Conservation (phyloP, 2,113 vertebrate genomes). For the Aegithalos caudatus region DNA sequence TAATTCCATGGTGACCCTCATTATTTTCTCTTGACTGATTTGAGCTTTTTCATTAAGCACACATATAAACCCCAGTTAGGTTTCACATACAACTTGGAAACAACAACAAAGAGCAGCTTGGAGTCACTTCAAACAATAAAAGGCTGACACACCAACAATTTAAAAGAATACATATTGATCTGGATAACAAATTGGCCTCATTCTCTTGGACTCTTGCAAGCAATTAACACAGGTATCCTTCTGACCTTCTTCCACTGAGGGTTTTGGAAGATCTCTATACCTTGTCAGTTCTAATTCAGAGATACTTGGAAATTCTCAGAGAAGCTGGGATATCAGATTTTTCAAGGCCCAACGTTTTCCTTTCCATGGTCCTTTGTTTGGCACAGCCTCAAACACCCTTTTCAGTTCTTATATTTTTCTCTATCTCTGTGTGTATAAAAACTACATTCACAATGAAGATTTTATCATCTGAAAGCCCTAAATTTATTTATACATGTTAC, state of each 20-base stretch:
- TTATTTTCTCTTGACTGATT: neutral
- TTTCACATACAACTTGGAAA: neutral
- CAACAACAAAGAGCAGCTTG: neutral
- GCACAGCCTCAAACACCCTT: neutral
- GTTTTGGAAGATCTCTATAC: neutral
- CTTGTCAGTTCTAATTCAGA: neutral
- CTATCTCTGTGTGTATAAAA: neutral
- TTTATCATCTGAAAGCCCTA: neutral
- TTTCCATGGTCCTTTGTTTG: neutral
- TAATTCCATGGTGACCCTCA: neutral
- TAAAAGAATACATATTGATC: neutral
- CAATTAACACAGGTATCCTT: neutral
- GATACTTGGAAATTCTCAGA: neutral
- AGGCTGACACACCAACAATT: neutral
- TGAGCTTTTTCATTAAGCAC: neutral
- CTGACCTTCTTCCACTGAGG: neutral
- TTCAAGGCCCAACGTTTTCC: neutral
- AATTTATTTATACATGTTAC: neutral
- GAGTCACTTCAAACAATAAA: neutral
- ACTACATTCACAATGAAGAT: neutral
- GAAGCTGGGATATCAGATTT: neutral
- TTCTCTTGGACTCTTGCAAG: neutral
- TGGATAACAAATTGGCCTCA: neutral
- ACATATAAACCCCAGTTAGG: neutral
- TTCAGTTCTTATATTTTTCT: neutral